Evolutionary conservation across 2,113 vertebrate species (phyloP).

Genomic region (Campylomormyrus numenius): DNA sequence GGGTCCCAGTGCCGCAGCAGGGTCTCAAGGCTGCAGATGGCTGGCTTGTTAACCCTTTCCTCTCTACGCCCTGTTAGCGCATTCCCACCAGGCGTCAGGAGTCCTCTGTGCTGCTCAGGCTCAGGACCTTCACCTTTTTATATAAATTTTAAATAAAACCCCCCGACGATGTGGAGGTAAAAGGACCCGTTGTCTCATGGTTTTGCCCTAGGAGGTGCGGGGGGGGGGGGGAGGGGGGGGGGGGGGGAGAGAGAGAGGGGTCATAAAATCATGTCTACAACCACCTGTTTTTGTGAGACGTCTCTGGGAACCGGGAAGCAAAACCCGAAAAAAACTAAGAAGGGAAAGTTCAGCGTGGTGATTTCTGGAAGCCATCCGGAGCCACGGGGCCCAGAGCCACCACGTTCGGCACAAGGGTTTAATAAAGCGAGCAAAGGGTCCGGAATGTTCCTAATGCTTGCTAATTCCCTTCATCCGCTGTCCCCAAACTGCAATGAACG

Average conservation of each 20-base stretch:
- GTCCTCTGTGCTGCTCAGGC: conserved; percentile 21
- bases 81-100: too few species aligned
- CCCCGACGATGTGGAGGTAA: not conserved
- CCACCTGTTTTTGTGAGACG: conserved; percentile 11
- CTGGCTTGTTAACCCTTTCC: not conserved
- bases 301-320: not conserved
- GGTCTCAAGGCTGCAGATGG: not conserved
- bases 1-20: not conserved
- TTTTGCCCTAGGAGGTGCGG: not conserved
- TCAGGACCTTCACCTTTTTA: not conserved
- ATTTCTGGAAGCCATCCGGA: not conserved
- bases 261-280: conserved; percentile 3
- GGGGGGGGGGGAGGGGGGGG: not conserved
- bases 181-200: too few species aligned
- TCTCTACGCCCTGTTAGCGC: not conserved
- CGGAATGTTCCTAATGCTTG: conserved; percentile 8
- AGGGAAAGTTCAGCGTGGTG: not conserved
- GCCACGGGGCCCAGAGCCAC: not conserved
- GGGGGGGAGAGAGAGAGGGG: not conserved
- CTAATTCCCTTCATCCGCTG: not conserved
- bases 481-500: not conserved
- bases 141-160: not conserved
- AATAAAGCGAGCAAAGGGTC: not conserved
- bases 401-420: not conserved
- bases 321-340: not conserved